These are phyloP conservation scores for Ceriagrion tenellum DNA, from an alignment of 2,888 invertebrate genomes.

Conservation along the genomic window DNA sequence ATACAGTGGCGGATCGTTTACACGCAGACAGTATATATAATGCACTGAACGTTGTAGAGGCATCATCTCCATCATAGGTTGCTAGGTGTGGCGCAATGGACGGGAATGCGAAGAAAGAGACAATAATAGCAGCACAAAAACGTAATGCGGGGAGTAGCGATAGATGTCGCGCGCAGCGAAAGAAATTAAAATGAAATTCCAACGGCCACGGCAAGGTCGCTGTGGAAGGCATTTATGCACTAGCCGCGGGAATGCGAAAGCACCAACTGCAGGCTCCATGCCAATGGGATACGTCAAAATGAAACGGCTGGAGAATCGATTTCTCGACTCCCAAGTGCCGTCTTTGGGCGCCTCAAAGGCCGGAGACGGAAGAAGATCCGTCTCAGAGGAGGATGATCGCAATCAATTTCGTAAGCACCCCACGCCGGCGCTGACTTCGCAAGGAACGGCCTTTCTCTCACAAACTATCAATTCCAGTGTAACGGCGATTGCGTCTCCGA, in stretches of 20 bases:
- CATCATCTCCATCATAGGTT: background rate
- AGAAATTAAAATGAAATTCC: background rate
- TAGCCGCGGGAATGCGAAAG: background rate
- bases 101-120: background rate
- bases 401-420: background rate
- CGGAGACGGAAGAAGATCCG: background rate
- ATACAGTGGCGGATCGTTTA: no score
- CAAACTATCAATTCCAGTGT: background rate
- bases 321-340: background rate
- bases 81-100: background rate
- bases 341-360: background rate
- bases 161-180: background rate
- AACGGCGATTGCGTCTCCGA: background rate
- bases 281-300: background rate
- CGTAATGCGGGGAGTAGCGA: background rate
- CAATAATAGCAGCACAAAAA: background rate
- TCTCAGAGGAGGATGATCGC: background rate
- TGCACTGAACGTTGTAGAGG: background rate
- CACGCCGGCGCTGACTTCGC: background rate
- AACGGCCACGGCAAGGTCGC: background rate
- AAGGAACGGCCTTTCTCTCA: background rate
- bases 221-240: background rate
- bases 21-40: no score
- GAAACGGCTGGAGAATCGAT: background rate
- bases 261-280: background rate